Conservation (phyloP, 1,140 invertebrate genomes). For the Cydia pomonella region DNA sequence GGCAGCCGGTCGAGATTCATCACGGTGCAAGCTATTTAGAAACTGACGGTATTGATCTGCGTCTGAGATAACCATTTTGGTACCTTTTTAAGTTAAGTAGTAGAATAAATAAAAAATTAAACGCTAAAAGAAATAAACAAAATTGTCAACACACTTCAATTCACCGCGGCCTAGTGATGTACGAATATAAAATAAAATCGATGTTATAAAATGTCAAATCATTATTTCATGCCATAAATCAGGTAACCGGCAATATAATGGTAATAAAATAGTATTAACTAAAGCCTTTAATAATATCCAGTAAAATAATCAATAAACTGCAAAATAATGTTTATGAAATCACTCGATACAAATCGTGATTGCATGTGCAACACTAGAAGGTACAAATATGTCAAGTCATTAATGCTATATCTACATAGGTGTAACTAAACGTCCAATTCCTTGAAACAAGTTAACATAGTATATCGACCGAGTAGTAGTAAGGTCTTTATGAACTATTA, state of each 20-base stretch:
- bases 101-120: not conserved
- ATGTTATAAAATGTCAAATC: not conserved
- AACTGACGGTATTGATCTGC: slow-evolving; percentile 52
- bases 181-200: not conserved
- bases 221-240: not conserved
- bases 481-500: too few species aligned
- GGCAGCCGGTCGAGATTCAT: slow-evolving; percentile 52
- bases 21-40: slow-evolving; percentile 52
- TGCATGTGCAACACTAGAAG: not conserved
- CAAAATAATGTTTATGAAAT: not conserved
- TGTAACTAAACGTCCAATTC: not conserved
- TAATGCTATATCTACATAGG: not conserved
- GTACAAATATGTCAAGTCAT: slow-evolving; percentile 25
- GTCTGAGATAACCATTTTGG: slow-evolving; percentile 51
- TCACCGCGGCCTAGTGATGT: slow-evolving; percentile 12
- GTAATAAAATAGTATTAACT: too few species aligned
- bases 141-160: slow-evolving; percentile 15
- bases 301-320: too few species aligned
- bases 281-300: too few species aligned
- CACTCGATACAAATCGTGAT: not conserved
- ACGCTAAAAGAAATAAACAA: not conserved
- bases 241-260: too few species aligned
- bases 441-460: too few species aligned
- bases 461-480: too few species aligned
- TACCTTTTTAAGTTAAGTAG: not conserved